phyloP scores from a whole-genome alignment of 2,888 invertebrate species.

The Liodrosophila aerea region DNA sequence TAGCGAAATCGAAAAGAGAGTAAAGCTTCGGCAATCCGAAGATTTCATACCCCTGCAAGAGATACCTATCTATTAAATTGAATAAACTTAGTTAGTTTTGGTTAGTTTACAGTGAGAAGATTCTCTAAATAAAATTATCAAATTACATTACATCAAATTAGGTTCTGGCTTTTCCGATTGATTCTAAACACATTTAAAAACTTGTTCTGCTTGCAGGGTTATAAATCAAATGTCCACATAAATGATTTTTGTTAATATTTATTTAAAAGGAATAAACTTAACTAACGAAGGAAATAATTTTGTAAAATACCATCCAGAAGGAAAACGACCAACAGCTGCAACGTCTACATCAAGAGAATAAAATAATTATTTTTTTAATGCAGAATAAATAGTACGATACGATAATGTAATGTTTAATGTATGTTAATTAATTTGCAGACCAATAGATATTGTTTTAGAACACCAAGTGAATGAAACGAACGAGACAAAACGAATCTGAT shows the following conservation, averaged over 20 bases:
- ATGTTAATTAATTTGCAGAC: conserved; percentile 42
- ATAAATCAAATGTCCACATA: conserved; percentile 31
- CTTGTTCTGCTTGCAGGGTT: too few relatives aligned
- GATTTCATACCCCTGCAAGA: too few relatives aligned
- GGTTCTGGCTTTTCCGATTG: too few relatives aligned
- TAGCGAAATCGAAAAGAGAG: conserved; percentile 38
- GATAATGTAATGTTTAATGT: conserved; percentile 12
- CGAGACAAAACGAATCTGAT: conserved; percentile 57
- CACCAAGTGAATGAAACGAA: conserved; percentile 12
- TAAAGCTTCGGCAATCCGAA: too few relatives aligned
- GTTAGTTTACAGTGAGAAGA: too few relatives aligned
- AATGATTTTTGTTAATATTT: conserved; percentile 40
- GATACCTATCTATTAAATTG: too few relatives aligned
- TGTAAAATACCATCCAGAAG: conserved; percentile 63
- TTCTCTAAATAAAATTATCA: too few relatives aligned
- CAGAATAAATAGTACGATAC: conserved; percentile 11
- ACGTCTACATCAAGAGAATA: conserved; percentile 45
- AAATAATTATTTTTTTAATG: conserved; percentile 51
- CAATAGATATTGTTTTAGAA: conserved; percentile 37
- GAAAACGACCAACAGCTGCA: conserved; percentile 65
- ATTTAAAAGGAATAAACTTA: conserved; percentile 20
- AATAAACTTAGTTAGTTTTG: too few relatives aligned
- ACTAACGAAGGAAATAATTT: conserved; percentile 34
- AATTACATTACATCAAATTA: too few relatives aligned
- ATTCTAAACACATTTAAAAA: too few relatives aligned